Evolutionary conservation across 2,113 vertebrate species (phyloP), one percentile per base, ranked within the genome.

Genomic region (Sylvietta virens): DNA sequence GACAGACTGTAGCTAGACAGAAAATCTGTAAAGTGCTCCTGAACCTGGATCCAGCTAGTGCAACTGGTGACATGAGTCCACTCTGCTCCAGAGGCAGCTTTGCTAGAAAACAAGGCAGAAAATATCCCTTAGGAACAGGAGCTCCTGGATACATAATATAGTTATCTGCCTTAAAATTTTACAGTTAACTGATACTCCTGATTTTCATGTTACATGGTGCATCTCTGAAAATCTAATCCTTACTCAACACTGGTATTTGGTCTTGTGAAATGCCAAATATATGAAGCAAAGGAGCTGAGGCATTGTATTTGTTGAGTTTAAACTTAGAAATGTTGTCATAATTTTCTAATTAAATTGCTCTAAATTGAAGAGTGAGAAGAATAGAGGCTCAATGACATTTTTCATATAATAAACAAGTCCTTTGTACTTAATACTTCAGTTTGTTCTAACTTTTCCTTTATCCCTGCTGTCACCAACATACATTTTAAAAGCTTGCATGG

Each of bases 361-460:
- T 81, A 84, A 70, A 48, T 16, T 64, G 45, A 94, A 37, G 37
- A 83, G 19, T 58, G 48, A 84, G 33, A 79, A 71, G 37, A 69
- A 39, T 58, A 57, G 33, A 31, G 18, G 33, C 31, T 81, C 35
- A 62, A 33, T 70, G 39, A 65, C 28, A 60, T 84, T 88, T 94
- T 86, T 28, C 54, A 37, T 71, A 80, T n/a, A 64, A 70, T 57
- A 39, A 17, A 47, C 24, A 62, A 80, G 26, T 72, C n/a, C 23
- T 92, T 93, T 92, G 27, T 88, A 79, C 35, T 65, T 65, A 65
- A 74, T 62, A 48, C 28, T 78, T 93, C 6, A 26, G 50, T 88
- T 95, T 88, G 71, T 88, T 96, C 69, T 92, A 87, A 82, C 50
- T 94, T 95, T 53, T 93, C 33, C 85, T 95, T 94, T 90, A 87